Percentiles rank a stretch among this genome's conserved stretches.
Conservation (phyloP, 2,888 invertebrate species). For the Cephonodes hylas region DNA sequence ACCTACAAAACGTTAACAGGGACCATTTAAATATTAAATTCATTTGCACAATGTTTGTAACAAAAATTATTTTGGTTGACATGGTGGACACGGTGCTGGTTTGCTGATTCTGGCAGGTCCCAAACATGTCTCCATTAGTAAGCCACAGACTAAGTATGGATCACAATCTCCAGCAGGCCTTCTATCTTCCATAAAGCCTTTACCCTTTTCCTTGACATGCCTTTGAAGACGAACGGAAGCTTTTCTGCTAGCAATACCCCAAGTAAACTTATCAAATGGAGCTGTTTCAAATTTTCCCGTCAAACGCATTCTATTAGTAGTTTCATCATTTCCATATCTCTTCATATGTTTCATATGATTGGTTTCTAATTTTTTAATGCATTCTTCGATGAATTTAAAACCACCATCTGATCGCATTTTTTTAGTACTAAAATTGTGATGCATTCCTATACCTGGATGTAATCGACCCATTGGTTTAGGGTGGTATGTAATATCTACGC, state of each 20-base stretch:
- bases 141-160: conserved; percentile 84
- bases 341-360: conserved; percentile 95
- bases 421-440: conserved; percentile 94
- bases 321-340: conserved; percentile 94
- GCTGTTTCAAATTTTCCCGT: conserved; percentile 98
- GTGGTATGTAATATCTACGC: conserved; percentile 85
- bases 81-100: neutral
- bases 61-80: neutral
- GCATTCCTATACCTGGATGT: conserved; percentile 93
- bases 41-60: neutral
- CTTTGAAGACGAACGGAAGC: conserved; percentile 96
- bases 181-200: conserved; percentile 96
- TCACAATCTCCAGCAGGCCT: conserved; percentile 95
- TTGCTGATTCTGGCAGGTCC: conserved; percentile 29
- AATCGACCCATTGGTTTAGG: conserved; percentile 90
- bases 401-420: conserved; percentile 92
- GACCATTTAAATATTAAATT: neutral
- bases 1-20: neutral
- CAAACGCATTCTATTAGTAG: conserved; percentile 95
- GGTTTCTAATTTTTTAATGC: conserved; percentile 93
- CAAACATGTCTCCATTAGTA: conserved; percentile 76
- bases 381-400: conserved; percentile 87
- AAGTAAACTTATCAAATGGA: conserved; percentile 94
- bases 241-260: conserved; percentile 94
- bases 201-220: conserved; percentile 91